A percentile compares a stretch with the other conserved stretches of the same genome.
These are phyloP conservation scores for Triplophysa yarkandensis DNA, from an alignment of 2,797 vertebrate species.

Conservation along the genomic window DNA sequence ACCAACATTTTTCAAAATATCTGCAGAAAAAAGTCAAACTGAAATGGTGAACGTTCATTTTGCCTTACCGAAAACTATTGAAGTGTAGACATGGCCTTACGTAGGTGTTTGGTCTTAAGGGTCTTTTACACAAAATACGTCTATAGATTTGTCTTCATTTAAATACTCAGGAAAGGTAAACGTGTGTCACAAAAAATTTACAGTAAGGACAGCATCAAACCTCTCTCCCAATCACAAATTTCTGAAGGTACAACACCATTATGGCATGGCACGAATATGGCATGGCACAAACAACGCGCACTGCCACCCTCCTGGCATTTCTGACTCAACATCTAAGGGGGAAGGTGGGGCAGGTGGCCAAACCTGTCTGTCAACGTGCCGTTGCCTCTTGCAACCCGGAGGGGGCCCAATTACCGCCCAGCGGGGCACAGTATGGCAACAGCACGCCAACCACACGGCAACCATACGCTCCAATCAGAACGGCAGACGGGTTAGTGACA, in stretches of 20 bases:
- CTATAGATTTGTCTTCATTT: not conserved
- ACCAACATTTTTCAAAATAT: too few relatives aligned
- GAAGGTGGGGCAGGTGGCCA: slow-evolving; percentile 80
- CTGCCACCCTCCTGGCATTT: slow-evolving; percentile 55
- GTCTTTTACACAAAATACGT: not conserved
- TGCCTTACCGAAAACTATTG: too few relatives aligned
- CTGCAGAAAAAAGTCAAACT: too few relatives aligned
- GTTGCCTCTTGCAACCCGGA: slow-evolving; percentile 72
- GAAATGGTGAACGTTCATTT: too few relatives aligned
- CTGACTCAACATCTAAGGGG: slow-evolving; percentile 67
- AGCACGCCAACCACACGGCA: slow-evolving; percentile 80
- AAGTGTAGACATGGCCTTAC: not conserved
- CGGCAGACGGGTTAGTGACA: slow-evolving; percentile 73
- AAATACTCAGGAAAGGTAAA: not conserved
- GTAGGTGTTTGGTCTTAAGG: not conserved
- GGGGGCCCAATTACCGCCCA: slow-evolving; percentile 82
- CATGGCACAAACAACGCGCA: slow-evolving; percentile 40
- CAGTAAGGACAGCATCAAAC: not conserved
- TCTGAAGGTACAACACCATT: slow-evolving; percentile 29
- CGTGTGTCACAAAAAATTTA: slow-evolving; percentile 44
- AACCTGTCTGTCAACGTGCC: slow-evolving; percentile 77
- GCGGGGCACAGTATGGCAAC: slow-evolving; percentile 79
- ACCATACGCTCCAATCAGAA: slow-evolving; percentile 82
- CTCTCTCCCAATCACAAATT: slow-evolving; percentile 21
- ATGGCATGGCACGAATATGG: slow-evolving; percentile 25